Evolutionary conservation across 2,797 vertebrate species (phyloP), one percentile per base, ranked within the genome.

Genomic region (Nyctalus aviator): DNA sequence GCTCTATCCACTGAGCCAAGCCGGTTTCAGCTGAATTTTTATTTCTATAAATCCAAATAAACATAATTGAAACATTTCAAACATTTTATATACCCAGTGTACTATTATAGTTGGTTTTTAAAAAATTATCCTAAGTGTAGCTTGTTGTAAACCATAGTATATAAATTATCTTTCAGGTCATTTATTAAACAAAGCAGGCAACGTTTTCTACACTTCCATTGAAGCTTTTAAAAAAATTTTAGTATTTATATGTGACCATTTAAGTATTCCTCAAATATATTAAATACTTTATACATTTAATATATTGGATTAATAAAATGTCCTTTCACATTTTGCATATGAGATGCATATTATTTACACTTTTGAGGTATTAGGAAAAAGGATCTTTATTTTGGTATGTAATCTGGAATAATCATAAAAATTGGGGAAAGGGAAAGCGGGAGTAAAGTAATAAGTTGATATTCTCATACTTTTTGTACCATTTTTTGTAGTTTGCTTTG

Each of bases 241-340:
- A 21, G 17, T 90, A 5, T 90, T 88, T 92, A 18, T 46, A 84
- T 83, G n/a, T 84, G 32, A 77, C 10, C 37, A 68, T 79, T 83
- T 84, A 86, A 62, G 21, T 94, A 86, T 62, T 89, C 1, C 8
- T 35, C 12, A 73, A 78, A 69, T 84, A 32, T 91, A 62, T 62
- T 90, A 84, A 84, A 35, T 82, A 48, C 44, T 14, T 72, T 64
- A 55, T 75, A 75, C 13, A 69, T 57, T 91, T 90, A 91, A 62
- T 82, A 81, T 20, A 55, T 62, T 89, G 18, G 11, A 11, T 91
- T 48, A 90, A 84, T 90, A 48, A 86, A 95, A 77, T 79, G 32
- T 64, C 6, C 57, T 95, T 95, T 96, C 21, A 83, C 6, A 91
- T 73, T 95, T 89, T 96, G 11, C 62, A 55, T 94, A 50, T 79